A percentile compares a stretch with the other conserved stretches of the same genome.
Conservation (phyloP, 2,797 vertebrate species). For the Sorex maritimensis region DNA sequence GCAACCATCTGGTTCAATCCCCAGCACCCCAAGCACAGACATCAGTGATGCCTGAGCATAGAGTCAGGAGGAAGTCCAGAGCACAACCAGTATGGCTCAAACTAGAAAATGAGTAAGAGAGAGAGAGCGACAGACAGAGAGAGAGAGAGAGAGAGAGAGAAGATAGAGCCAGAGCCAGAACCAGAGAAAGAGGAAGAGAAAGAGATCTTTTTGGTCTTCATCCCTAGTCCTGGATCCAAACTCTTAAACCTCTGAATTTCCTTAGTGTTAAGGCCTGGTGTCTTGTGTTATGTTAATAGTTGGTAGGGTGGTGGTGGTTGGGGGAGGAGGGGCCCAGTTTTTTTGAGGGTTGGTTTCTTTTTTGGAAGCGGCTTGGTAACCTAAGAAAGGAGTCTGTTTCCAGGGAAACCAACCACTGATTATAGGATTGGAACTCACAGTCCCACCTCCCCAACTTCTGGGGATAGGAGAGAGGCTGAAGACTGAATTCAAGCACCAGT, state of each 20-base stretch:
- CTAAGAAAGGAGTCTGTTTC: background rate
- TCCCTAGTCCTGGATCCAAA: background rate
- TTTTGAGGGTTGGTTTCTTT: background rate
- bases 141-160: no score
- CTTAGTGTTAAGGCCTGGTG: background rate
- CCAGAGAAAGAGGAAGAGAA: no score
- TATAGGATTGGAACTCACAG: background rate
- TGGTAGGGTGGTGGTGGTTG: background rate
- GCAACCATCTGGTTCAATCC: no score
- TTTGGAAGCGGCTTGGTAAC: background rate
- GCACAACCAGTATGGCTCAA: no score
- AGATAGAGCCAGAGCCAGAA: no score
- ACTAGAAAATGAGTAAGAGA: no score
- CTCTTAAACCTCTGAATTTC: background rate
- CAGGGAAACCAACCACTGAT: background rate
- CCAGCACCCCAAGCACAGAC: no score
- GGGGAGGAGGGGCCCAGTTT: background rate
- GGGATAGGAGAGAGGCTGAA: background rate
- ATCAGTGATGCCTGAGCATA: no score
- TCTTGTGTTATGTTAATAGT: slow-evolving; percentile 2
- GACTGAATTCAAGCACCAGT: background rate
- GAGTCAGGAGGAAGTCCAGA: no score
- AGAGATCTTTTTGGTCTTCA: background rate
- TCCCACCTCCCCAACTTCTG: background rate
- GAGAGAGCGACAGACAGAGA: no score